Base-by-base conservation (phyloP, 2,113 vertebrate genomes). In the Equus quagga region DNA sequence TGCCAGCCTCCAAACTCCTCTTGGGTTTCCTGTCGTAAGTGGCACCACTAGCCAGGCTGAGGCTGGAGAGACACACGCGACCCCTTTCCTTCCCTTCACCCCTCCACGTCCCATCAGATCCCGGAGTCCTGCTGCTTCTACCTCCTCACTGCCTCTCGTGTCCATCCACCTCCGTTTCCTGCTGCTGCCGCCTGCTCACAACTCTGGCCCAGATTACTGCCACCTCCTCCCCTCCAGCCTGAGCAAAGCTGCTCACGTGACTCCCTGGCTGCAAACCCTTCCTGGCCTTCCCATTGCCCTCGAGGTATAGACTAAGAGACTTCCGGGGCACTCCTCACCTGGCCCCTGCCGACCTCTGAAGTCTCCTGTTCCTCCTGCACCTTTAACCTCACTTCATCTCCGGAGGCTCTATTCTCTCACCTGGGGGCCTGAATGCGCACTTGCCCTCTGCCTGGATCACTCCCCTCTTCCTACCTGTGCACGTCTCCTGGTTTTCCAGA, bases 201-300 rank as follows among this genome's bases (percentile, higher is more conserved):
- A 26, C 60, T 84, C 64, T 24, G 56, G 84, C 65, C 58, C 51
- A 5, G 82, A 72, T 62, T 31, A 21, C 83, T n/a, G 56, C 89
- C 91, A 73, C 89, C 91, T 41, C 85, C 88, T 84, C 89, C 86
- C 87, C 8, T 54, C 72, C 67, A 14, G 83, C 67, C 75, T 0
- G 18, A 51, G 96, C 79, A 21, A 44, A 60, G 92, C 44, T 54
- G 24, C 33, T 87, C 97, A 97, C 65, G 41, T 96, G 96, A 69
- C 79, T 75, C 80, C 64, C 15, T 17, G 64, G 64, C 26, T 96
- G 13, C 18, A 46, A 54, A 6, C 23, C 85, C 49, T 79, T 91
- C 79, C 58, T 28, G 0, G 36, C 84, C 41, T 94, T 79, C 60
- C 80, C 72, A 8, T 28, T 1, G 65, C 85, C 94, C 85, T 65